A percentile compares a stretch with the other conserved stretches of the same genome.
These are phyloP conservation scores for Apotomis capreana DNA, from an alignment of 2,888 invertebrate species.

Conservation along the genomic window DNA sequence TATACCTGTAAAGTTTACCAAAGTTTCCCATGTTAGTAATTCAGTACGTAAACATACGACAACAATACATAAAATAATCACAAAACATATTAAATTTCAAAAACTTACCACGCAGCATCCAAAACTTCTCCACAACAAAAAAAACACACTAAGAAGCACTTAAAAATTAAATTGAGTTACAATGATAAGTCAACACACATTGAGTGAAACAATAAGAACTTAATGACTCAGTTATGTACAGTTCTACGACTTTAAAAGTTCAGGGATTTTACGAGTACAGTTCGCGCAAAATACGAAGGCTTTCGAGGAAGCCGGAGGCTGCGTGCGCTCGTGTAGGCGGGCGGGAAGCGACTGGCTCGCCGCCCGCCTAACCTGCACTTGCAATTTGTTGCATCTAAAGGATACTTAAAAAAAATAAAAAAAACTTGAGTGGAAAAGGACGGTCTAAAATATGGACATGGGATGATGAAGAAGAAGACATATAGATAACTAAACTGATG, in stretches of 20 bases:
- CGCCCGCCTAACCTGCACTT: conserved; percentile 43
- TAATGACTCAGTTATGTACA: neutral
- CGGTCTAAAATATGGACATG: too few species aligned
- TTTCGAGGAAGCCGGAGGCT: conserved; percentile 37
- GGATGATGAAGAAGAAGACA: too few species aligned
- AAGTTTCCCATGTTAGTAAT: neutral
- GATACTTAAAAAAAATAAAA: neutral
- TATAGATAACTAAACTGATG: too few species aligned
- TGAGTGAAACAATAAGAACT: conserved; percentile 3
- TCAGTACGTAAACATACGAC: neutral
- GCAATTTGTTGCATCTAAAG: conserved; percentile 54
- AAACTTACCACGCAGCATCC: conserved; percentile 20
- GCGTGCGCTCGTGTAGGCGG: conserved; percentile 64
- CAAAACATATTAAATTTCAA: neutral
- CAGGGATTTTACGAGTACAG: neutral
- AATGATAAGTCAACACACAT: neutral
- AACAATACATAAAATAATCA: neutral
- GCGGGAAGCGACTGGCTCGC: conserved; percentile 54
- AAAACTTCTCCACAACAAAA: conserved; percentile 9
- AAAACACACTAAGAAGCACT: conserved; percentile 25
- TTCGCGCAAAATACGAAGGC: conserved; percentile 24
- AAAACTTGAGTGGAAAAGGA: too few species aligned
- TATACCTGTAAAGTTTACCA: too few species aligned
- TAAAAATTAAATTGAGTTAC: conserved; percentile 7
- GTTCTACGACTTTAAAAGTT: neutral